These are phyloP conservation scores for Zaprionus capensis DNA, from an alignment of 1,140 invertebrate genomes.

Conservation along the genomic window DNA sequence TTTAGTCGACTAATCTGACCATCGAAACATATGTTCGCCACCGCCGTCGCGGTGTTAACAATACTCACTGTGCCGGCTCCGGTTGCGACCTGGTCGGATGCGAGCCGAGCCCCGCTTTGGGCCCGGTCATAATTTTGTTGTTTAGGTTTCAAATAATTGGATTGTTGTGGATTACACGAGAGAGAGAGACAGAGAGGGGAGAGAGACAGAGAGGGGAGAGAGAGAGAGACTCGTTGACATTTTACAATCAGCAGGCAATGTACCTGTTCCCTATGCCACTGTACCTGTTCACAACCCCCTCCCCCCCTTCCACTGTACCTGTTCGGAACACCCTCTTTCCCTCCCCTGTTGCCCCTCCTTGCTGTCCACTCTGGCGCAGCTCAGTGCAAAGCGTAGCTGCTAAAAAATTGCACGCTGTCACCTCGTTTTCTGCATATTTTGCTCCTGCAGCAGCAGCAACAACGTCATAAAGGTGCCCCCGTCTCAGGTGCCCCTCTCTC, in stretches of 20 bases:
- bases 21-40: constrained; percentile 67
- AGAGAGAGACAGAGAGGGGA: background rate
- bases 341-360: background rate
- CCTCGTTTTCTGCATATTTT: constrained; percentile 64
- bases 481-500: background rate
- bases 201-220: background rate
- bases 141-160: constrained; percentile 65
- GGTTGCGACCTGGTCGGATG: background rate
- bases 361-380: background rate
- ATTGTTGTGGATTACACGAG: constrained; percentile 52
- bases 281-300: background rate
- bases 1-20: constrained; percentile 51
- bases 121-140: constrained; percentile 64
- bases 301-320: background rate
- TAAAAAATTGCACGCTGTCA: constrained; percentile 60
- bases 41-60: constrained; percentile 38
- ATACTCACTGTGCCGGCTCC: background rate
- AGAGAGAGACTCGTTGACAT: constrained; percentile 45
- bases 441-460: constrained; percentile 31
- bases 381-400: background rate
- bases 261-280: constrained; percentile 47
- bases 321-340: background rate
- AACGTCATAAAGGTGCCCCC: constrained; percentile 50
- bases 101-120: constrained; percentile 11
- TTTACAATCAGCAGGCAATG: constrained; percentile 58